Base-by-base conservation (phyloP, 2,113 vertebrate genomes). In the Stigmatopora nigra region DNA sequence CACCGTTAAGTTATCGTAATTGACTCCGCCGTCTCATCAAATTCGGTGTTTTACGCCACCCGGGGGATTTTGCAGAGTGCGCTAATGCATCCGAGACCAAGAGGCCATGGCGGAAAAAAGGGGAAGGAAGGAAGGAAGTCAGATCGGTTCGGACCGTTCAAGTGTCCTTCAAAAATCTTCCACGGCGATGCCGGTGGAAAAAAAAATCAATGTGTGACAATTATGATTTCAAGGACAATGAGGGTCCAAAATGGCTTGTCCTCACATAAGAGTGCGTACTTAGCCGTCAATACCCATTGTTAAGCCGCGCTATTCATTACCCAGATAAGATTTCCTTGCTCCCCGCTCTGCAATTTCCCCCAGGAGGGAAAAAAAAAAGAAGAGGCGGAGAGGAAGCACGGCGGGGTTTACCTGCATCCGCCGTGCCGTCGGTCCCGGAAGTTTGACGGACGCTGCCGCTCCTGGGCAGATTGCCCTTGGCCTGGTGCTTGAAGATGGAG, bases 401-500 rank as follows among this genome's bases (percentile, higher is more conserved):
- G 56, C 44, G 57, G 64, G 35, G 71, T 1, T 61, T 90, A 93
- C 93, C 93, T 90, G 92, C 83, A 25, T 91, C 90, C 61, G 88
- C 90, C 56, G 86, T 68, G 67, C 81, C 82, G 67, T 82, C 84
- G 75, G 94, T 92, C 12, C 95, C 95, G 0, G 91, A 79, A 57
- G 91, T 91, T 88, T 93, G 95, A 13, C 95, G 93, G 76, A 92
- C 85, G 72, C 92, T 89, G 64, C 93, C 90, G 58, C 92, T 90
- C 73, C 94, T 91, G 80, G 95, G 93, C 79, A 95, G 87, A 68
- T 90, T 86, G 73, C 91, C 87, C 82, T 95, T 98, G 84, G 90
- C 88, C 65, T 94, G 95, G 65, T 93, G 94, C 88, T 95, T 98
- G 90, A 98, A 99, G 89, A 98, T 92, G 86, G 93, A 90, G 0